These are phyloP conservation scores for Microtus agrestis DNA, from an alignment of 2,797 vertebrate genomes.

Conservation along the genomic window DNA sequence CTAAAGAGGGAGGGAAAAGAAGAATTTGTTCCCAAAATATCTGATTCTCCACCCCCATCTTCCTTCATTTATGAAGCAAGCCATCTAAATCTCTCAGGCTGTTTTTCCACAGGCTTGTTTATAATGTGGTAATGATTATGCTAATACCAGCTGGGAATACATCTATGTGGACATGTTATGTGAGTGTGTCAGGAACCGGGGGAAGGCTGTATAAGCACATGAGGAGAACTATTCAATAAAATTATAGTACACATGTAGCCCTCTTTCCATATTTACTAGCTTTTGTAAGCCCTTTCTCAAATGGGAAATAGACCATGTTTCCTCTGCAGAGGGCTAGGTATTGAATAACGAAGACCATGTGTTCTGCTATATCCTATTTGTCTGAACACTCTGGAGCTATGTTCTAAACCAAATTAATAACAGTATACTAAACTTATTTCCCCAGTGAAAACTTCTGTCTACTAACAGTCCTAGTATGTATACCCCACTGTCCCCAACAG, in stretches of 20 bases:
- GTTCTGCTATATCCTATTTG: conserved; percentile 84
- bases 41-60: conserved; percentile 64
- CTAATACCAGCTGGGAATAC: conserved; percentile 78
- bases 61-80: conserved; percentile 78
- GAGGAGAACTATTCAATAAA: conserved; percentile 75
- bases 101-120: conserved; percentile 75
- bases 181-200: not conserved
- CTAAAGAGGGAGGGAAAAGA: conserved; percentile 5
- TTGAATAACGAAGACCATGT: conserved; percentile 88
- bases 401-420: conserved; percentile 87
- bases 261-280: conserved; percentile 86
- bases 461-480: conserved; percentile 83
- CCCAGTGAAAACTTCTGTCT: conserved; percentile 87
- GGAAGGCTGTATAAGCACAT: conserved; percentile 64
- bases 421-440: conserved; percentile 87
- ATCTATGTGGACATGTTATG: conserved; percentile 64
- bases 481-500: conserved; percentile 77
- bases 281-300: conserved; percentile 87
- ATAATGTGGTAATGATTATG: conserved; percentile 82
- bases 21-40: conserved; percentile 69
- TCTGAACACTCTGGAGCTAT: conserved; percentile 80
- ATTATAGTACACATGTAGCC: conserved; percentile 83
- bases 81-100: conserved; percentile 72
- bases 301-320: conserved; percentile 89
- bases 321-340: conserved; percentile 86